Evolutionary conservation across 2,797 vertebrate species (phyloP), one percentile per base, ranked within the genome.

Genomic region (Sparidentex hasta): DNA sequence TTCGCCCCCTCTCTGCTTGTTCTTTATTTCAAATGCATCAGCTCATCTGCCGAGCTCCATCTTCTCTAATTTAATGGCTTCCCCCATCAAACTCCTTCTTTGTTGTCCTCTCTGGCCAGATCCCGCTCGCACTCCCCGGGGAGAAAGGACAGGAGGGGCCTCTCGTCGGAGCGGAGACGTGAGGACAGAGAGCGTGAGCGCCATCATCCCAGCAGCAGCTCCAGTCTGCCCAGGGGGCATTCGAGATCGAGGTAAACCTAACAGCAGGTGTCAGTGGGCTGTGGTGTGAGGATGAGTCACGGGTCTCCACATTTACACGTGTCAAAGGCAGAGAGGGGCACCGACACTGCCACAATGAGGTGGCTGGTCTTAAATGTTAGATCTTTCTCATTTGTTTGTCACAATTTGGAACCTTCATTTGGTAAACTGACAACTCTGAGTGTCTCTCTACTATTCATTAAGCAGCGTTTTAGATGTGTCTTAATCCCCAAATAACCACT

Each of bases 91-190:
- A 43, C 47, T 11, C 59, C 58, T 27, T 64, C 33, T 75, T 76
- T 83, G 65, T 87, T 41, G 47, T 43, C 47, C 44, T 51, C 61
- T 84, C 43, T 80, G 75, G 48, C 64, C 88, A 95, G 95, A 82
- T 95, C 94, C 14, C 93, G 90, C 21, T 99, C 98, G 1, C 95
- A 94, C 89, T 98, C 98, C 1, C 97, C 97, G 0, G 87, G 92
- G 76, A 95, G 96, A 82, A 95, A 96, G 77, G 95, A 97, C 83
- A 95, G 97, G 71, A 94, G 94, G 76, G 92, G 91, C 14, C 93
- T 94, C 78, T 96, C 95, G 0, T 93, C 97, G 0, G 97, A 98
- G 44, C 94, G 95, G 78, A 95, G 96, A 65, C 91, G 95, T 7
- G 97, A 97, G 0, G 98, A 98, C 5, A 84, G 87, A 27, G 93